Base-by-base conservation (phyloP, 2,888 invertebrate genomes). In the Parnassius apollo region DNA sequence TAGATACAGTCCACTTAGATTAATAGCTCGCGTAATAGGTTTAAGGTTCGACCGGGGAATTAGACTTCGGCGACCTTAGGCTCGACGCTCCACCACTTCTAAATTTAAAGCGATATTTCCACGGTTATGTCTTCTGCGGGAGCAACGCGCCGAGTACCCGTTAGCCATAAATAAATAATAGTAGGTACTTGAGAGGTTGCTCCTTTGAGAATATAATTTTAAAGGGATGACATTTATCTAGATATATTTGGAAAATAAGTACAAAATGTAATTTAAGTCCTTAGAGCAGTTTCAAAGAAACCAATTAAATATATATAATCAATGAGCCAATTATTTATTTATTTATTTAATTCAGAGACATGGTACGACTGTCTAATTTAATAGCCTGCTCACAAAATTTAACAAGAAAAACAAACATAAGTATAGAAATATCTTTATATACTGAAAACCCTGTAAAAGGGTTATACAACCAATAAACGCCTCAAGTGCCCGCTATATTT, bases 391-490 rank as follows among this genome's bases (percentile, higher is more conserved):
- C 50, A 44, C 45, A 9, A 25, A 10, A 25, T 35, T 13, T 8
- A 52, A 53, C 45, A 59, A 44, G 45, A 46, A 51, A 51, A n/a
- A 51, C 25, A 13, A 52, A 59, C 48, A 46, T 49, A 49, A 9
- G 10, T 44, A 9, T 9, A 44, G 44, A 44, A 44, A 46, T n/a
- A 46, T 7, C n/a, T 44, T 44, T 42, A 54, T 48, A 49, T 22
- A 18, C 46, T 10, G 22, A 56, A 35, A 61, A 56, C 48, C 55
- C 61, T 11, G 56, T 55, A 61, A 61, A 61, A 45, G 35, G 42
- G 48, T 59, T 44, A 50, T 42, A 45, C 50, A 44, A n/a, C 53
- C 45, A 18, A 55, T 50, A 8, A 51, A 61, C 50, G 45, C 42
- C 61, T 55, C 42, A 49, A 50, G 50, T 42, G 49, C 12, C 46